phyloP scores from a whole-genome alignment of 2,888 invertebrate genomes.

The Adelognathus sp. region DNA sequence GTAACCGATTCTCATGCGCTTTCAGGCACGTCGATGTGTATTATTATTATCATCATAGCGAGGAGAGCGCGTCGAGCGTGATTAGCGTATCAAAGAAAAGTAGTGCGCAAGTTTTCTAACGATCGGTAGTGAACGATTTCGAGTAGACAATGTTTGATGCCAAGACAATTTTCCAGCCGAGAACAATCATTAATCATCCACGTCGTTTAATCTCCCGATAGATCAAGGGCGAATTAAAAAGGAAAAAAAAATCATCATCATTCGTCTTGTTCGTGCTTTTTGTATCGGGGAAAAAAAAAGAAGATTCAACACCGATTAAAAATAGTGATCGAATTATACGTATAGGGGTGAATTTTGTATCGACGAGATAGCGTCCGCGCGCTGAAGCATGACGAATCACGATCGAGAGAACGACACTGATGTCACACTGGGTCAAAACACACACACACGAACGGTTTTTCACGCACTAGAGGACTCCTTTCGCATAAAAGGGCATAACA shows the following conservation, averaged over 20 bases:
- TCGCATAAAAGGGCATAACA: no score
- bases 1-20: constrained; percentile 20
- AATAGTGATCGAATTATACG: constrained; percentile 18
- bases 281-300: constrained; percentile 22
- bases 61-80: not conserved
- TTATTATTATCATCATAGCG: constrained; percentile 32
- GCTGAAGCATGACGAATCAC: not conserved
- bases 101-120: not conserved
- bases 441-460: no score
- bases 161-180: constrained; percentile 48
- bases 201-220: constrained; percentile 33
- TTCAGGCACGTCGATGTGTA: constrained; percentile 5
- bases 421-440: no score
- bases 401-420: not conserved
- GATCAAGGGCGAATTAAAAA: not conserved
- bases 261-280: constrained; percentile 44
- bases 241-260: not conserved
- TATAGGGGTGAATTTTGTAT: constrained; percentile 27
- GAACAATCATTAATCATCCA: constrained; percentile 54
- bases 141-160: constrained; percentile 24
- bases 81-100: constrained; percentile 1
- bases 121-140: not conserved
- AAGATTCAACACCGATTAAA: constrained; percentile 3
- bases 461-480: no score
- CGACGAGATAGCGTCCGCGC: not conserved